A percentile compares a stretch with the other conserved stretches of the same genome.
Conservation (phyloP, 1,140 invertebrate species). For the Argopecten irradians region DNA sequence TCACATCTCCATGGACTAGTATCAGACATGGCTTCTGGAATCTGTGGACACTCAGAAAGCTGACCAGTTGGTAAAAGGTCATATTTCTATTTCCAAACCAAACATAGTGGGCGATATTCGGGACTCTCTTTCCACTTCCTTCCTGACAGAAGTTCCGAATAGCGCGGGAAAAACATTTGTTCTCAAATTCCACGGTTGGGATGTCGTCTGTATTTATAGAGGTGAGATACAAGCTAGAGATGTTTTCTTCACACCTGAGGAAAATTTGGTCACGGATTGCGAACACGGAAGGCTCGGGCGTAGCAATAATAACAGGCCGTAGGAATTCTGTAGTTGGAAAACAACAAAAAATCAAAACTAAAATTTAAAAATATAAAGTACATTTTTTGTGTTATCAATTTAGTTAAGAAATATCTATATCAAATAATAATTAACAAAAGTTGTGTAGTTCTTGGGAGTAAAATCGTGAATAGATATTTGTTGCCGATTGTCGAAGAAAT, state of each 20-base stretch:
- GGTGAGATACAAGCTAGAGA: not conserved
- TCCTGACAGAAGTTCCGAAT: not conserved
- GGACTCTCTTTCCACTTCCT: not conserved
- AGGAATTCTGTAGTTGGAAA: not conserved
- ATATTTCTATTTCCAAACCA: constrained; percentile 34
- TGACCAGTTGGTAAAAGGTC: constrained; percentile 40
- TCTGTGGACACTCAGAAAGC: constrained; percentile 31
- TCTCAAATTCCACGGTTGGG: not conserved
- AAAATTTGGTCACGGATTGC: not conserved
- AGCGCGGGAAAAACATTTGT: not conserved
- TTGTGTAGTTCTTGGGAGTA: too few species aligned
- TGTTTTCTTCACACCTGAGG: not conserved
- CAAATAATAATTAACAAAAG: too few species aligned
- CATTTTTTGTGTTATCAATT: too few species aligned
- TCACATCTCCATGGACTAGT: constrained; percentile 45
- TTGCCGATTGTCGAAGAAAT: too few species aligned
- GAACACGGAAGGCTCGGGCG: not conserved
- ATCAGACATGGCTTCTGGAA: constrained; percentile 51
- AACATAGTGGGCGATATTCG: constrained; percentile 36
- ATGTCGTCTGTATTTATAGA: not conserved
- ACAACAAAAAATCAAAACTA: too few species aligned
- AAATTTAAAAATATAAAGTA: too few species aligned
- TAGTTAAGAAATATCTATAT: too few species aligned
- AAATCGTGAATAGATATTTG: too few species aligned
- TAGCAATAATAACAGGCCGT: not conserved